These are phyloP conservation scores for Oligia latruncula DNA, from an alignment of 2,888 invertebrate genomes.

Conservation along the genomic window DNA sequence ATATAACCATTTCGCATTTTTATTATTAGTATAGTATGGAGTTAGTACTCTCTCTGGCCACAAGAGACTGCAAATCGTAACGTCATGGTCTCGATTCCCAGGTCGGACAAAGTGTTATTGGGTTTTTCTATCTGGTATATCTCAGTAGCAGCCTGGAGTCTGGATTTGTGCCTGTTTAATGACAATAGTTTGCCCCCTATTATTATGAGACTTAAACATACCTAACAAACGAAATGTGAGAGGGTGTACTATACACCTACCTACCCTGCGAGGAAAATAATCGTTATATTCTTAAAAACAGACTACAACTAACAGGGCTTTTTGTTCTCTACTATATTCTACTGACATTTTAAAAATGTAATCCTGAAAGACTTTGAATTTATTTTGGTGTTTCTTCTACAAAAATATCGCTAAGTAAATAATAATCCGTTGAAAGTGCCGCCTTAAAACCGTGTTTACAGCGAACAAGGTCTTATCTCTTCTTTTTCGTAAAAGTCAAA, in stretches of 20 bases:
- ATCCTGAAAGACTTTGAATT: constrained; percentile 35
- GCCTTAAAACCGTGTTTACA: constrained; percentile 26
- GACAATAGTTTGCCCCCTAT: background rate
- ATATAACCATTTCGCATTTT: background rate
- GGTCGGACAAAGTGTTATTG: background rate
- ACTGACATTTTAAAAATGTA: constrained; percentile 33
- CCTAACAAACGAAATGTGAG: background rate
- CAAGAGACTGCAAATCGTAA: background rate
- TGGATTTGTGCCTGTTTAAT: background rate
- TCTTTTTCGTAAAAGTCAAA: constrained; percentile 40
- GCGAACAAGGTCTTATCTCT: constrained; percentile 37
- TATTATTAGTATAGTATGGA: background rate
- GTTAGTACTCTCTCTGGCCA: background rate
- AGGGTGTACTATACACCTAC: background rate
- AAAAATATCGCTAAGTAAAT: constrained; percentile 47
- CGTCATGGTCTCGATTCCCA: background rate
- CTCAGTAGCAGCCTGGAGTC: background rate
- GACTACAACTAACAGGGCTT: constrained; percentile 7
- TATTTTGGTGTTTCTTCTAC: constrained; percentile 30
- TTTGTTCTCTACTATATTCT: constrained; percentile 7
- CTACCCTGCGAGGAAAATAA: background rate
- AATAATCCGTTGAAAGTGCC: constrained; percentile 57
- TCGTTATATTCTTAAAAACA: background rate
- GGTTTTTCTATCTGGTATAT: background rate
- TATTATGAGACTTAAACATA: background rate